These are phyloP conservation scores for Ageneiosus marmoratus DNA, from an alignment of 2,113 vertebrate genomes.

Conservation along the genomic window DNA sequence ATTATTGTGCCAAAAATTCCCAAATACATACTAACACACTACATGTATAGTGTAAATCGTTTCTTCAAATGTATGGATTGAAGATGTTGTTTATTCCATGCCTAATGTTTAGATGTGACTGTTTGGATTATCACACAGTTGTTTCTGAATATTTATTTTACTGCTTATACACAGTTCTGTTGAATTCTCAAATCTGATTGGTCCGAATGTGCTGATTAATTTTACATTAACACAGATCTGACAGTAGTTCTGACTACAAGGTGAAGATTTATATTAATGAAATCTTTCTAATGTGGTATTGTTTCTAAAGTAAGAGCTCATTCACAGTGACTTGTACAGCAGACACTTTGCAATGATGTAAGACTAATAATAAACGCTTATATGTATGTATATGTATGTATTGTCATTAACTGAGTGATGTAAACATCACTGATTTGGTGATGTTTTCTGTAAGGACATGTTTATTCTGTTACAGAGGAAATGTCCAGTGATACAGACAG, in stretches of 20 bases:
- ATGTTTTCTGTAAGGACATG: not conserved
- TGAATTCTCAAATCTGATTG: not conserved
- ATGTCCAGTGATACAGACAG: not conserved
- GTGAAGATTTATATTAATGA: not conserved
- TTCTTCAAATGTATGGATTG: not conserved
- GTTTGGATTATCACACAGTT: constrained; percentile 3
- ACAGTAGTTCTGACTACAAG: not conserved
- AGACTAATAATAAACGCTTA: not conserved
- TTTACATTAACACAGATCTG: not conserved
- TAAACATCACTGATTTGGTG: not conserved
- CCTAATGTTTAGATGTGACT: not conserved
- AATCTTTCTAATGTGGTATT: not conserved
- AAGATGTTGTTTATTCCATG: not conserved
- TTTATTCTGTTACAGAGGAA: not conserved
- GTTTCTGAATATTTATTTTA: not conserved
- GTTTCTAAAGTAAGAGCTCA: not conserved
- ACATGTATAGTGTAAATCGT: not conserved
- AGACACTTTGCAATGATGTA: not conserved
- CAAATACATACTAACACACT: not conserved
- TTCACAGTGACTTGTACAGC: not conserved
- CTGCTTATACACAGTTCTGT: not conserved
- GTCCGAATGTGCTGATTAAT: not conserved
- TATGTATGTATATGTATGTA: too few relatives aligned
- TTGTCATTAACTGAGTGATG: not conserved
- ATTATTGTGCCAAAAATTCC: not conserved